Conservation (phyloP, 2,888 invertebrate genomes). For the Silvanus unidentatus region DNA sequence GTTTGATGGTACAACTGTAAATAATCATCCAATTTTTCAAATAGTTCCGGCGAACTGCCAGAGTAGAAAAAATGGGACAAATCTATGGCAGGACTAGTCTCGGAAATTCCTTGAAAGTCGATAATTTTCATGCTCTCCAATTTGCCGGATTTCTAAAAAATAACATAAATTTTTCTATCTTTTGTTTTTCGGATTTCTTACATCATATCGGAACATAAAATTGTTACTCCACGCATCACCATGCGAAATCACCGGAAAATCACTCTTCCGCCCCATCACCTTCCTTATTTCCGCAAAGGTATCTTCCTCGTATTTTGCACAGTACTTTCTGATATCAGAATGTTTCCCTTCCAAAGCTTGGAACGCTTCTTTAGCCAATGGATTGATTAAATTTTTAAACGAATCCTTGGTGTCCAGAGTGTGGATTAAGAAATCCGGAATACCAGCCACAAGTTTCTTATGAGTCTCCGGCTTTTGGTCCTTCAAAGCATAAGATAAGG, state of each 20-base stretch:
- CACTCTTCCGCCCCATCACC: too few species aligned
- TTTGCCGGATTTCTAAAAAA: not conserved
- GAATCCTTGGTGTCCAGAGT: not conserved
- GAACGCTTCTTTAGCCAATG: not conserved
- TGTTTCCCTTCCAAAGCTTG: not conserved
- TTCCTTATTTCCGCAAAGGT: not conserved
- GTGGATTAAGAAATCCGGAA: not conserved
- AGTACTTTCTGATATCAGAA: not conserved
- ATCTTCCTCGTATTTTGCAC: not conserved
- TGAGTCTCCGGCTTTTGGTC: not conserved
- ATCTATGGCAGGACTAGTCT: conserved; percentile 20
- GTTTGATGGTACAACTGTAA: conserved; percentile 28
- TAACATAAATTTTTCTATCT: not conserved
- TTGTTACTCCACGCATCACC: conserved; percentile 35
- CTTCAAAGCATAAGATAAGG: not conserved
- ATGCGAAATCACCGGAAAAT: conserved; percentile 20
- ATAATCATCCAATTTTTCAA: conserved; percentile 25
- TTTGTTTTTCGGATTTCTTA: conserved; percentile 7
- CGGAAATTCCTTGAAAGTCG: conserved; percentile 8
- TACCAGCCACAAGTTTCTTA: not conserved
- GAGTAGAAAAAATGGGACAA: conserved; percentile 29
- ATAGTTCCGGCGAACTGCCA: conserved; percentile 23
- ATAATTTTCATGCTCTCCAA: conserved; percentile 9
- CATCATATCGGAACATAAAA: conserved; percentile 25
- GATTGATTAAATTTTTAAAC: not conserved